Evolutionary conservation across 2,888 invertebrate genomes (phyloP).

Genomic region (Cenopis cana): DNA sequence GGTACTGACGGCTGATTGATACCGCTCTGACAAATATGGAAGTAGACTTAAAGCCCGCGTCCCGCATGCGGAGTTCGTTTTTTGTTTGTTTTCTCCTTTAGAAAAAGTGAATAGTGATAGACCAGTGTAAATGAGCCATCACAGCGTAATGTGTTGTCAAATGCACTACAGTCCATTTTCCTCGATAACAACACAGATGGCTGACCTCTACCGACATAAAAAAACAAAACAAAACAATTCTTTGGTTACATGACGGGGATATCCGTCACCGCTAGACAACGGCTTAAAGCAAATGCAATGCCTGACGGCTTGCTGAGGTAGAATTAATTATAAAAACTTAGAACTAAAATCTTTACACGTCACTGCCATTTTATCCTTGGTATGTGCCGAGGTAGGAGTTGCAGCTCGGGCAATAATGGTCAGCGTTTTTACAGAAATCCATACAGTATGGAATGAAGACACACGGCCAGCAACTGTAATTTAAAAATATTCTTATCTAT

Average conservation of each 20-base stretch:
- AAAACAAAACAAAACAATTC: no score
- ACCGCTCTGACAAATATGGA: no score
- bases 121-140: no score
- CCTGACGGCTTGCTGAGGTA: constrained; percentile 13
- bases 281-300: not conserved
- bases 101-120: no score
- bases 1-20: no score
- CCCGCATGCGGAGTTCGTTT: no score
- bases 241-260: no score
- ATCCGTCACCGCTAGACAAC: no score
- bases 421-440: constrained; percentile 83
- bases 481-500: constrained; percentile 23
- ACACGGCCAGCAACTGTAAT: constrained; percentile 82
- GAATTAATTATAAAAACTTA: not conserved
- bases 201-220: no score
- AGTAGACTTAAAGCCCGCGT: no score
- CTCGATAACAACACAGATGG: not conserved
- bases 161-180: not conserved
- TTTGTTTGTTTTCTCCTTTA: no score
- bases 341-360: not conserved
- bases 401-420: constrained; percentile 86
- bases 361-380: constrained; percentile 54
- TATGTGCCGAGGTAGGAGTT: constrained; percentile 83
- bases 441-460: constrained; percentile 85
- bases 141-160: no score